A percentile compares a stretch with the other conserved stretches of the same genome.
These are phyloP conservation scores for Carterocephalus palaemon DNA, from an alignment of 2,888 invertebrate species.

Conservation along the genomic window DNA sequence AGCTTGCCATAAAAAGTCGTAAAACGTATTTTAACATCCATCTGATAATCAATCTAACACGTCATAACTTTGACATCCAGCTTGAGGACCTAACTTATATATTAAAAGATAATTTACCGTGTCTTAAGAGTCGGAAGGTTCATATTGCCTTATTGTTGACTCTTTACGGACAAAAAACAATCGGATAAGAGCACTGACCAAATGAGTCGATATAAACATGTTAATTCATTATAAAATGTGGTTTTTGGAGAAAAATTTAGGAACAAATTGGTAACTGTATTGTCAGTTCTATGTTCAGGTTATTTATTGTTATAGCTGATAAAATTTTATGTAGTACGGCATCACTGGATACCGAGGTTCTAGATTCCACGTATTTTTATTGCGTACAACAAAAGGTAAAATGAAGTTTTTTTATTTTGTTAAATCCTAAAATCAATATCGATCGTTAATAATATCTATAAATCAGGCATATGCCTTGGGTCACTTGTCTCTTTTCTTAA, in stretches of 20 bases:
- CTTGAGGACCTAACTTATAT: conserved; percentile 59
- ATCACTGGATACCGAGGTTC: background rate
- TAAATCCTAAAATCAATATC: too few relatives aligned
- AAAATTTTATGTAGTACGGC: background rate
- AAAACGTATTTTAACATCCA: conserved; percentile 80
- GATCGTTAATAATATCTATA: too few relatives aligned
- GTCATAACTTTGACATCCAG: conserved; percentile 79
- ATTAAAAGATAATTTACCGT: conserved; percentile 32
- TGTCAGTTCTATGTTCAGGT: conserved; percentile 27
- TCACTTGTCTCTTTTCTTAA: too few relatives aligned
- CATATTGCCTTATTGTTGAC: background rate
- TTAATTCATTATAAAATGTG: conserved; percentile 73
- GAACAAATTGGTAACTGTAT: conserved; percentile 62
- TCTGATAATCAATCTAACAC: conserved; percentile 80
- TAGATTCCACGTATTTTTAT: background rate
- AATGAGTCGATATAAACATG: conserved; percentile 76
- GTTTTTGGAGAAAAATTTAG: conserved; percentile 57
- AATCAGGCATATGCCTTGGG: too few relatives aligned
- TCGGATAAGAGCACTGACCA: conserved; percentile 57
- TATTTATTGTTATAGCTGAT: conserved; percentile 10
- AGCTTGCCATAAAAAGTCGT: conserved; percentile 74
- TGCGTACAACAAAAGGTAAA: too few relatives aligned
- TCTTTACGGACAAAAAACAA: conserved; percentile 52
- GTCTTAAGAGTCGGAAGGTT: conserved; percentile 28
- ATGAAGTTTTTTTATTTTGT: too few relatives aligned